Conservation (phyloP, 2,888 invertebrate species). For the Dryocosmus kuriphilus region DNA sequence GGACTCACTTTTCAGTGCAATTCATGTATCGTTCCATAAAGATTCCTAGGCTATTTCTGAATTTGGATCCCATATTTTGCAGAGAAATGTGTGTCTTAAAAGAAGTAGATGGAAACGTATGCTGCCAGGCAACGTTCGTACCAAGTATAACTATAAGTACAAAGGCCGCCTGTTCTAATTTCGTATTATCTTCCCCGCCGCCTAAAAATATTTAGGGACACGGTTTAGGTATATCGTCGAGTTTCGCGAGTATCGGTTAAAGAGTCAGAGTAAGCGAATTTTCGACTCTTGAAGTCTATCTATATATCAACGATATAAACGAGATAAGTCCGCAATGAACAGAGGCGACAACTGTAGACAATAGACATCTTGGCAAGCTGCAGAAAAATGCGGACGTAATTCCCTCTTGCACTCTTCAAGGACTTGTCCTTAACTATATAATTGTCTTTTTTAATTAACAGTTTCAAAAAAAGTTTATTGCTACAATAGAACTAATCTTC, state of each 20-base stretch:
- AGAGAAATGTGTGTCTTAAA: no score
- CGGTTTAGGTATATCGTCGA: constrained; percentile 13
- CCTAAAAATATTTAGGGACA: constrained; percentile 49
- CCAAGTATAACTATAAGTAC: constrained; percentile 52
- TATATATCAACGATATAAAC: background rate
- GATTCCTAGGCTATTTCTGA: no score
- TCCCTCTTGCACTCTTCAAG: background rate
- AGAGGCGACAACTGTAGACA: background rate
- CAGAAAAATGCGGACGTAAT: background rate
- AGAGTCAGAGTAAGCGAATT: background rate
- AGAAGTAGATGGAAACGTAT: background rate
- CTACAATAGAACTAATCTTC: no score
- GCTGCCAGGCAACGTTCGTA: background rate
- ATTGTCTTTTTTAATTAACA: no score
- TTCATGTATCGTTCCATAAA: no score
- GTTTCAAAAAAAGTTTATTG: no score
- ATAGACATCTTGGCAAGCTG: background rate
- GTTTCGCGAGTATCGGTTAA: constrained; percentile 15
- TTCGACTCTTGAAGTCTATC: background rate
- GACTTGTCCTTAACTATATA: background rate
- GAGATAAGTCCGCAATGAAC: background rate
- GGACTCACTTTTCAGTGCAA: no score
- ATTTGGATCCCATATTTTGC: no score
- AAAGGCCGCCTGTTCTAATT: constrained; percentile 59
- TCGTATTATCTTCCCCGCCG: constrained; percentile 54